Base-by-base conservation (phyloP, 2,113 vertebrate species). In the Pluvianellus socialis region DNA sequence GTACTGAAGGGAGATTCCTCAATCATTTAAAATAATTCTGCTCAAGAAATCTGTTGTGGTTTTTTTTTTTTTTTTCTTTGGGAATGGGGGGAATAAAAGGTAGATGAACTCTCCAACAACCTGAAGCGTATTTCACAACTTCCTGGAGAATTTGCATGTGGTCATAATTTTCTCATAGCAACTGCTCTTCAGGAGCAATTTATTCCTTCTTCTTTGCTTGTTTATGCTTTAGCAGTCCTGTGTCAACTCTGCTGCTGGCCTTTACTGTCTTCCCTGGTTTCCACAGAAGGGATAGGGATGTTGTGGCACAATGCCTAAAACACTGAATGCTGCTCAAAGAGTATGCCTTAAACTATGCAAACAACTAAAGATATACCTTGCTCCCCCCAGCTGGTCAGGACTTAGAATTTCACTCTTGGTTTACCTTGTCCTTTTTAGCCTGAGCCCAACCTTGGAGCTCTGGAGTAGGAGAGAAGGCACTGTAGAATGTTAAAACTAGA, bases 1-100 rank as follows among this genome's bases (percentile, higher is more conserved):
- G 88, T 93, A 97, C 88, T 88, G 71, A 83, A 91, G 71, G 88
- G 94, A 86, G 72, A 81, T 81, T 90, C 91, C 49, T 90, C 85
- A 89, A 81, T 91, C 82, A 85, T 88, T 82, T 86, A 81, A 91
- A 95, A 93, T 94, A 15, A 79, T 70, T 81, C 38, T 96, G 73
- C 70, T 83, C 68, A 71, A 92, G 55, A 73, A 94, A 96, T 95
- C 38, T 68, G 90, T 94, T 89, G 32, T 58, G 35, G 33, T 63
- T 61, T 71, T 24, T 33, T 56, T 77, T 94, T 95, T 24, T 33
- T 56, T 77, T 94, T 95, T 35, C 74, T 80, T 82, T n/a, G 63
- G 63, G 62, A 89, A 61, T 0, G 3, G 50, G 23, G 13, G 23
- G 26, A 45, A 56, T 67, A 83, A 88, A 88, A 90, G 50, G 71